Evolutionary conservation across 2,888 invertebrate genomes (phyloP).

Genomic region (Cremastobaeus sp.): DNA sequence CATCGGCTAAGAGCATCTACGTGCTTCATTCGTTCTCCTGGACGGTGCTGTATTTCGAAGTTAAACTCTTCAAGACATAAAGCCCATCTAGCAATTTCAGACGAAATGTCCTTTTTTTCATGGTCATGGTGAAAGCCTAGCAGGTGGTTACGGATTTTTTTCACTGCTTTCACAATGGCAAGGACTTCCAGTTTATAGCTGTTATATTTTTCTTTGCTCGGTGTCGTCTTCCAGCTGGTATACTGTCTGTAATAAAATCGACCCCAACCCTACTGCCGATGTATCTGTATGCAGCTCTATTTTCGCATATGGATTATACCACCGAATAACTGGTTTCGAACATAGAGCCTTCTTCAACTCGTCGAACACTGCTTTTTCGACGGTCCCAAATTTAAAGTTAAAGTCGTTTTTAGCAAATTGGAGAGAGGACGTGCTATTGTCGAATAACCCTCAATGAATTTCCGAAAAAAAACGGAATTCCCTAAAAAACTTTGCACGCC

Average conservation of each 20-base stretch:
- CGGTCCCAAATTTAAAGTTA: slow-evolving; percentile 4
- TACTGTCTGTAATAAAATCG: slow-evolving; percentile 31
- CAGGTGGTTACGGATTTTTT: slow-evolving; percentile 53
- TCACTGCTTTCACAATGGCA: slow-evolving; percentile 37
- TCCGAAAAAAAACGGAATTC: background rate
- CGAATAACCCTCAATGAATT: slow-evolving; percentile 1
- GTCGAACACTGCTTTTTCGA: background rate
- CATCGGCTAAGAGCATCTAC: slow-evolving; percentile 44
- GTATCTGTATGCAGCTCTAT: slow-evolving; percentile 45
- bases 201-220: slow-evolving; percentile 12
- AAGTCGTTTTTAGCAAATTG: background rate
- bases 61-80: slow-evolving; percentile 36
- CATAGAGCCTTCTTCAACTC: slow-evolving; percentile 7
- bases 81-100: slow-evolving; percentile 6
- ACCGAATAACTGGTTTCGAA: slow-evolving; percentile 12
- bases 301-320: slow-evolving; percentile 9
- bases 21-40: slow-evolving; percentile 35
- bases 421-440: background rate
- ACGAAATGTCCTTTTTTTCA: slow-evolving; percentile 3
- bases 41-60: slow-evolving; percentile 29
- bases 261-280: slow-evolving; percentile 19
- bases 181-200: slow-evolving; percentile 38
- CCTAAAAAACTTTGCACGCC: slow-evolving; percentile 58
- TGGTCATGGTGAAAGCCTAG: slow-evolving; percentile 5
- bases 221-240: slow-evolving; percentile 16